Percentiles rank a stretch among this genome's conserved stretches.
Evolutionary conservation across 2,113 vertebrate genomes (phyloP).

Genomic region (Corythoichthys intestinalis): DNA sequence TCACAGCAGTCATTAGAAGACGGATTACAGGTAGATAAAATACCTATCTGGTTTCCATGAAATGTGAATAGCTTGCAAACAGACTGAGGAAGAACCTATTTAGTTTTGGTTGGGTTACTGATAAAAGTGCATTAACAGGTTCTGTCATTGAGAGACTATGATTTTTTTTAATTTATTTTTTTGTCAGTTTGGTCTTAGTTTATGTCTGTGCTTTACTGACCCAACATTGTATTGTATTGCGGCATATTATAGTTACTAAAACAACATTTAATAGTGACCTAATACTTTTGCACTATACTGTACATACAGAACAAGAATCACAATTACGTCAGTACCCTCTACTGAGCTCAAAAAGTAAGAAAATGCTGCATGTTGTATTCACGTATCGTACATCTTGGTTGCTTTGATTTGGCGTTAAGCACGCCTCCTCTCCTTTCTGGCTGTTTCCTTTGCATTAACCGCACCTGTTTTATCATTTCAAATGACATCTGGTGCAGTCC

Average conservation of each 20-base stretch:
- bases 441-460: background rate
- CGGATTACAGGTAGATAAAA: background rate
- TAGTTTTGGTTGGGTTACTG: background rate
- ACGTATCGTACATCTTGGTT: slow-evolving; percentile 41
- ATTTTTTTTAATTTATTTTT: background rate
- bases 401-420: slow-evolving; percentile 20
- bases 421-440: background rate
- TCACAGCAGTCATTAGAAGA: background rate
- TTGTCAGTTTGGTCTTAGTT: background rate
- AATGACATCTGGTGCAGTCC: background rate
- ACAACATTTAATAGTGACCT: background rate
- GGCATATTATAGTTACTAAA: background rate
- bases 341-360: slow-evolving; percentile 30
- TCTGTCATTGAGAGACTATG: background rate
- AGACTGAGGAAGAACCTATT: background rate
- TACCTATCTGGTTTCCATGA: background rate
- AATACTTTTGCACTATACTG: background rate
- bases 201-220: background rate
- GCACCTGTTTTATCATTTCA: slow-evolving; percentile 4
- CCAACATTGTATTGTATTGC: background rate
- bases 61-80: background rate
- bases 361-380: slow-evolving; percentile 42
- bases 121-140: background rate
- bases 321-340: slow-evolving; percentile 25
- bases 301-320: slow-evolving; percentile 23